Evolutionary conservation across 2,113 vertebrate genomes (phyloP).

Genomic region (Thamnaconus septentrionalis): DNA sequence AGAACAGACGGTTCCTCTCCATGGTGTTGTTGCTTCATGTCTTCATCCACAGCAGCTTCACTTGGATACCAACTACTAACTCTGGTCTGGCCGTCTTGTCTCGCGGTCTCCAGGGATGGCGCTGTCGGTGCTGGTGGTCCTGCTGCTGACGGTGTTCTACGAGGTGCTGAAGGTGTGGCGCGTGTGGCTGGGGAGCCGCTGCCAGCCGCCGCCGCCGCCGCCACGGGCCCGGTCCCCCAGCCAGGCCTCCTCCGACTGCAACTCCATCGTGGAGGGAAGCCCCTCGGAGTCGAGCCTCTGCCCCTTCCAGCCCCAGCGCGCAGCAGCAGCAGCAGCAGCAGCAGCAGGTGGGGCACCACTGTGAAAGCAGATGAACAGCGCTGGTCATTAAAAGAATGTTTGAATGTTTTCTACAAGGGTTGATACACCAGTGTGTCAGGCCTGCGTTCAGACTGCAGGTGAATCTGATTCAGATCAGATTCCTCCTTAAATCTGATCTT

Average conservation of each 20-base stretch:
- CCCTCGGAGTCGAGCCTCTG: slow-evolving; percentile 62
- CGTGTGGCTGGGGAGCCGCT: slow-evolving; percentile 65
- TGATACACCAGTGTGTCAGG: too few relatives aligned
- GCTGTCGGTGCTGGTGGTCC: slow-evolving; percentile 83
- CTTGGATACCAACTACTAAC: too few relatives aligned
- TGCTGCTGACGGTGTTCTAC: slow-evolving; percentile 85
- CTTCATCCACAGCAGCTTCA: too few relatives aligned
- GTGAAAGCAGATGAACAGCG: too few relatives aligned
- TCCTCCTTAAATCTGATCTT: too few relatives aligned
- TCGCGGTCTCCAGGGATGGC: slow-evolving; percentile 79
- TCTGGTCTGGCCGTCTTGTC: background rate
- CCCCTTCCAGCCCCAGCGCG: slow-evolving; percentile 5
- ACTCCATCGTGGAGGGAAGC: slow-evolving; percentile 35
- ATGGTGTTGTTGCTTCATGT: too few relatives aligned
- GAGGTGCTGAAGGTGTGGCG: slow-evolving; percentile 89
- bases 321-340: background rate
- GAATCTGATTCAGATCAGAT: too few relatives aligned
- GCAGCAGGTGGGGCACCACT: slow-evolving; percentile 48
- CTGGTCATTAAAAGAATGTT: too few relatives aligned
- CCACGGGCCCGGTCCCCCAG: slow-evolving; percentile 9
- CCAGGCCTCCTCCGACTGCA: slow-evolving; percentile 36
- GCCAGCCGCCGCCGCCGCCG: slow-evolving; percentile 12
- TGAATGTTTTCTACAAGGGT: too few relatives aligned
- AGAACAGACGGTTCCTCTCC: too few relatives aligned
- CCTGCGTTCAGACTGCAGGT: too few relatives aligned